phyloP scores from a whole-genome alignment of 2,888 invertebrate species.

The Electrophaes corylata region DNA sequence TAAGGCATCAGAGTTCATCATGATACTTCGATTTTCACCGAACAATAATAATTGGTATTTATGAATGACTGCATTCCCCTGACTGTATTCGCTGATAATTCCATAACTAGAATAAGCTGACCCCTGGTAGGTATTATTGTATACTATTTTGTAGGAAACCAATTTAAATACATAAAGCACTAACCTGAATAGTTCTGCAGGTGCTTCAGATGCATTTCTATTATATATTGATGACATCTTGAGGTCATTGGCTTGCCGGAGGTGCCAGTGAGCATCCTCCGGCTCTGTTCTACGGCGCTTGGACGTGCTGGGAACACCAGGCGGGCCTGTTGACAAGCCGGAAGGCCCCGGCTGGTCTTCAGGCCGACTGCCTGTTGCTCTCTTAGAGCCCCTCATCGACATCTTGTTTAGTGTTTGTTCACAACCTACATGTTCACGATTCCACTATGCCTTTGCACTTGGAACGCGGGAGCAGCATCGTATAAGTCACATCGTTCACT shows the following conservation, averaged over 20 bases:
- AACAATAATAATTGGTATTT: too few relatives aligned
- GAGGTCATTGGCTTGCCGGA: slow-evolving; percentile 92
- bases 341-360: slow-evolving; percentile 55
- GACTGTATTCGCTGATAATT: too few relatives aligned
- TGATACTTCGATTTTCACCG: too few relatives aligned
- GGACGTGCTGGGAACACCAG: slow-evolving; percentile 58
- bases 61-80: background rate
- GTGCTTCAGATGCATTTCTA: slow-evolving; percentile 91
- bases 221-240: slow-evolving; percentile 96
- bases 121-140: background rate
- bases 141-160: background rate
- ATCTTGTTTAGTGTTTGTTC: slow-evolving; percentile 62
- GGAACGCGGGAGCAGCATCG: slow-evolving; percentile 78
- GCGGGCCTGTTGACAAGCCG: slow-evolving; percentile 21
- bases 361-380: slow-evolving; percentile 72
- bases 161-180: slow-evolving; percentile 41
- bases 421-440: slow-evolving; percentile 81
- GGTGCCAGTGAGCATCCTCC: slow-evolving; percentile 88
- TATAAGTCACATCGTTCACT: slow-evolving; percentile 79
- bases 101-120: too few relatives aligned
- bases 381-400: slow-evolving; percentile 81
- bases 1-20: too few relatives aligned
- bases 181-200: slow-evolving; percentile 91
- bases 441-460: slow-evolving; percentile 76
- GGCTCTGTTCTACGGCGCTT: slow-evolving; percentile 77